Percentiles rank a stretch among this genome's conserved stretches.
phyloP scores from a whole-genome alignment of 2,797 vertebrate species.

The Chelonia mydas region DNA sequence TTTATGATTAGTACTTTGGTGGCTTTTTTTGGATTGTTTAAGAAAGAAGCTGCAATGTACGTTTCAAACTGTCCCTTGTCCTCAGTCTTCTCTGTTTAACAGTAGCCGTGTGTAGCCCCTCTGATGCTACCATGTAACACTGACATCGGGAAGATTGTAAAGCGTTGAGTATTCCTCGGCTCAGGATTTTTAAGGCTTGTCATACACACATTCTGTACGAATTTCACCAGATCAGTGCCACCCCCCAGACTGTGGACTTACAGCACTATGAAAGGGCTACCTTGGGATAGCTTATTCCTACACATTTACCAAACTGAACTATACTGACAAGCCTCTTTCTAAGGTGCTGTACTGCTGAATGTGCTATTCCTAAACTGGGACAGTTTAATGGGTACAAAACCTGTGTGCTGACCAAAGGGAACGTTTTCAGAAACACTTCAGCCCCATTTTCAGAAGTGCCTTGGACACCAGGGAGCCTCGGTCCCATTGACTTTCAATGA shows the following conservation, averaged over 20 bases:
- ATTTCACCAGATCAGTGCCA: not conserved
- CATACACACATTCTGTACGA: not conserved
- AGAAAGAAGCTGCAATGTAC: not conserved
- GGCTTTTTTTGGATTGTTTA: not conserved
- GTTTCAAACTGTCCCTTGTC: not conserved
- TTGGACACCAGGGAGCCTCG: not conserved
- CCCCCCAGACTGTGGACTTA: not conserved
- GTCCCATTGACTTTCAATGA: not conserved
- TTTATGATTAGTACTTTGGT: too few species aligned
- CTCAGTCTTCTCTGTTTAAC: not conserved
- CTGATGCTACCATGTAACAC: not conserved
- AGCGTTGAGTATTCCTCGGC: not conserved
- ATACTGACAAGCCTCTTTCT: not conserved
- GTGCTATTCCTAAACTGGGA: too few species aligned
- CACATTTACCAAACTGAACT: not conserved
- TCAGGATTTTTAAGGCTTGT: not conserved
- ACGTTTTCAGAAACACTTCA: not conserved
- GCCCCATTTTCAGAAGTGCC: not conserved
- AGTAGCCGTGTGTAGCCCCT: not conserved
- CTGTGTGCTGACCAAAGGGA: not conserved
- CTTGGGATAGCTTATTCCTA: not conserved
- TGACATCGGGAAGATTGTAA: not conserved
- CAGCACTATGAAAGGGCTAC: not conserved
- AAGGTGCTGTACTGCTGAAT: accelerated
- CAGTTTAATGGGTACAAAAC: not conserved